A percentile compares a stretch with the other conserved stretches of the same genome.
These are phyloP conservation scores for Heteromyza rotundicornis DNA, from an alignment of 2,888 invertebrate genomes.

Conservation along the genomic window DNA sequence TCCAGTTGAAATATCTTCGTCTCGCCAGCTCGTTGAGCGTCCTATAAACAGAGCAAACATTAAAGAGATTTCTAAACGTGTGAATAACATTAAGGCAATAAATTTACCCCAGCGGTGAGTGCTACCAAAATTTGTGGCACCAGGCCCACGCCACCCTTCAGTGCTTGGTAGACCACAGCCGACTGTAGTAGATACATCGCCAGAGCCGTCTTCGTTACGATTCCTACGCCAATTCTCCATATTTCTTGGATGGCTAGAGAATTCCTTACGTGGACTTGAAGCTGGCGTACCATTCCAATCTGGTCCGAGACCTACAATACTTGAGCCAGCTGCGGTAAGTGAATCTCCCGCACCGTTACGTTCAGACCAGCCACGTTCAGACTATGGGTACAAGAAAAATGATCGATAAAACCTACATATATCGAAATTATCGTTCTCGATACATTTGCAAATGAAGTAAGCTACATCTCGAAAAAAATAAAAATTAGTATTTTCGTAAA, in stretches of 20 bases:
- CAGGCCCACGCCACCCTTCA: conserved; percentile 47
- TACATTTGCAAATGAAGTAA: background rate
- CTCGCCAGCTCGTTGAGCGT: conserved; percentile 61
- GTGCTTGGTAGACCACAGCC: conserved; percentile 22
- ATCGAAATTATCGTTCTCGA: background rate
- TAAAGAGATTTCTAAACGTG: no score
- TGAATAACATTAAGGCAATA: no score
- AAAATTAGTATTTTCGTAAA: no score
- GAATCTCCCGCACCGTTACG: conserved; percentile 53
- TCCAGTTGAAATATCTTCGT: conserved; percentile 46
- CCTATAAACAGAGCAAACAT: conserved; percentile 42
- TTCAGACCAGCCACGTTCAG: conserved; percentile 59
- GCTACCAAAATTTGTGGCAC: conserved; percentile 34
- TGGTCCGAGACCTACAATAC: conserved; percentile 17
- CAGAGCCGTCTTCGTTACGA: conserved; percentile 53
- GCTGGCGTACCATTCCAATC: conserved; percentile 58
- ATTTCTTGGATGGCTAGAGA: conserved; percentile 50
- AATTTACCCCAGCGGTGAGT: conserved; percentile 55
- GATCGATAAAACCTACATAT: background rate
- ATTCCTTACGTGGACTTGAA: conserved; percentile 61
- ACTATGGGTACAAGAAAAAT: conserved; percentile 29
- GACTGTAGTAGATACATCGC: conserved; percentile 36
- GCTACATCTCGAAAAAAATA: conserved; percentile 4
- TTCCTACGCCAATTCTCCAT: conserved; percentile 60
- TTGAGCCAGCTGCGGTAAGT: conserved; percentile 14